Base-by-base conservation (phyloP, 2,113 vertebrate genomes). In the Carettochelys insculpta region DNA sequence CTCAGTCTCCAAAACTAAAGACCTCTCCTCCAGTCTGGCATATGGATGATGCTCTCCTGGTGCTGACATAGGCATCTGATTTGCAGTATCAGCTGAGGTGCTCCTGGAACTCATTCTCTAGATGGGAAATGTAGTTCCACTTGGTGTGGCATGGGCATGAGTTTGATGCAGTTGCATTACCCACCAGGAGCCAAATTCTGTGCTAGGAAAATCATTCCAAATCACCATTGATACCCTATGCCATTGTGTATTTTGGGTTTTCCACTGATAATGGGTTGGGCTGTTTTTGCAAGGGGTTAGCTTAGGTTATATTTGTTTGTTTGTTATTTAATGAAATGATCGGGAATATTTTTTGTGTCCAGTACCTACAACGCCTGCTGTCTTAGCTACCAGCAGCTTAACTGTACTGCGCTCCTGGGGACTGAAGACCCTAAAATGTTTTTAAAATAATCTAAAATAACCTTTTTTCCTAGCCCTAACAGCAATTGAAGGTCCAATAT, bases 1-100 rank as follows among this genome's bases (percentile, higher is more conserved):
- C 41, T 29, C 61, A n/a, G 11, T 75, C 90, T 91, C 88, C 48
- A 88, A 65, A 95, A 92, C 61, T 51, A n/a, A 87, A 92, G 29
- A 16, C 24, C 56, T n/a, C 34, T 83, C 91, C 34, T 93, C 43
- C 25, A 14, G 41, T 45, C 11, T 43, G 45, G 43, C 41, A 27
- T 8, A 29, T 45, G 71, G 11, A 20, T 24, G 41, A 75, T 1
- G 51, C 82, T 92, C 78, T 94, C 58, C 24, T 1, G 79, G n/a
- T 29, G 73, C 41, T 79, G 84, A 56, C 75, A 29, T 91, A 65
- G 61, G 87, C 75, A 73, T 83, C 12, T 29, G 20, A 25, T 75
- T 92, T 86, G 68, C 83, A 56, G 85, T 86, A 11, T 3, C 91
- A 51, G 91, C 45, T 68, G 80, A 4, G 0, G 17, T 61, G 41